A percentile compares a stretch with the other conserved stretches of the same genome.
These are phyloP conservation scores for Pseudolycoriella hygida DNA, from an alignment of 2,888 invertebrate species.

Conservation along the genomic window DNA sequence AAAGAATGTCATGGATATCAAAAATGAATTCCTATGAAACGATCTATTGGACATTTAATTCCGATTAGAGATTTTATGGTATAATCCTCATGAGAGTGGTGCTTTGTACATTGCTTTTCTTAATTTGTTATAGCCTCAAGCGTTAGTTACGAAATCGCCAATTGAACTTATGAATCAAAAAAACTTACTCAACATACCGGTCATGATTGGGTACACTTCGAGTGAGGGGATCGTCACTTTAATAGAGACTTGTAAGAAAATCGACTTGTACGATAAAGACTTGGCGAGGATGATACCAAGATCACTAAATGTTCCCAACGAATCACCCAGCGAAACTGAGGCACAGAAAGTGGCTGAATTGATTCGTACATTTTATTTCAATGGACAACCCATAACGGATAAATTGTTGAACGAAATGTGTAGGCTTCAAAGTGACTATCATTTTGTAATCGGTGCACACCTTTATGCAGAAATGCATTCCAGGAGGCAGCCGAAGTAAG, in stretches of 20 bases:
- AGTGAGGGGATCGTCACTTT: slow-evolving; percentile 33
- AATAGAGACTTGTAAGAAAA: slow-evolving; percentile 15
- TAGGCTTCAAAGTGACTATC: slow-evolving; percentile 32
- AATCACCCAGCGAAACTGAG: slow-evolving; percentile 13
- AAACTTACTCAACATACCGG: slow-evolving; percentile 30
- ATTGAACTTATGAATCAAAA: slow-evolving; percentile 28
- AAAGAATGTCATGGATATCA: not conserved
- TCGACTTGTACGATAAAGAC: slow-evolving; percentile 18
- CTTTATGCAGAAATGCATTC: slow-evolving; percentile 18
- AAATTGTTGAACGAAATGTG: slow-evolving; percentile 29
- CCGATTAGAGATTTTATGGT: too few relatives aligned
- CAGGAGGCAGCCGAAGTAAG: slow-evolving; percentile 13
- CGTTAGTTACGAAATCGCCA: slow-evolving; percentile 21
- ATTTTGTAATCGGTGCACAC: slow-evolving; percentile 20
- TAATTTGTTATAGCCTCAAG: too few relatives aligned
- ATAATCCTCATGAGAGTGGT: too few relatives aligned
- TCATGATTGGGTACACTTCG: slow-evolving; percentile 35
- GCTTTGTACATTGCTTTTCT: too few relatives aligned
- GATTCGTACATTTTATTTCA: slow-evolving; percentile 30
- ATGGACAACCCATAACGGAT: slow-evolving; percentile 21
- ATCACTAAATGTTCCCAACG: slow-evolving; percentile 12
- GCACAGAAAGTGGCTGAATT: slow-evolving; percentile 14
- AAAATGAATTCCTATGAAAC: too few relatives aligned
- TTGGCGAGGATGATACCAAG: slow-evolving; percentile 20
- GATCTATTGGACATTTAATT: too few relatives aligned